Base-by-base conservation (phyloP, 2,888 invertebrate species). In the Hypena proboscidalis region DNA sequence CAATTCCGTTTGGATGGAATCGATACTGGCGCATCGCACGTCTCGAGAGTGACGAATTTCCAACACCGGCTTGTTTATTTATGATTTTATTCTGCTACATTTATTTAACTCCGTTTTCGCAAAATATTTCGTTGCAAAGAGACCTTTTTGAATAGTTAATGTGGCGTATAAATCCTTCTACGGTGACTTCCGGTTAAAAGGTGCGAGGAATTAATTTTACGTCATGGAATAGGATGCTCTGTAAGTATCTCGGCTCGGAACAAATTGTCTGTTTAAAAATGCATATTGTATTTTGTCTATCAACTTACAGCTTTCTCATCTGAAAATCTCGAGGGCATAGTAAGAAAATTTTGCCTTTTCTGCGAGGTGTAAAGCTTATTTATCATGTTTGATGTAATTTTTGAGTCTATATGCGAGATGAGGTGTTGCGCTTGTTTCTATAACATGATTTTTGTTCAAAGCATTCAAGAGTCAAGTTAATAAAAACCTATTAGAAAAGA, bases 101-200 rank as follows among this genome's bases (percentile, higher is more conserved):
- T 77, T 77, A 80, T 77, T 78, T 70, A 70, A 72, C 70, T 70
- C 72, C 66, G 73, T 70, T 69, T 74, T 67, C 75, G 75, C 78
- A 80, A 70, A 83, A 80, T 83, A 83, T 83, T 82, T 83, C 73
- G 79, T 78, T 73, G 74, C 72, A 69, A 58, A 64, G 74, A 72
- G 74, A 81, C 85, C 83, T 85, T 86, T 86, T 80, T 83, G 85
- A 86, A 86, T 87, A 85, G 80, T 80, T 80, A 88, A 87, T 85
- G 84, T 79, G 76, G 70, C 80, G 85, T 85, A 87, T 85, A 86
- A 86, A 87, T 85, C 84, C 79, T 70, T 67, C 72, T 76, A 70
- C 74, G 70, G 77, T 75, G 80, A 68, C 70, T 76, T 73, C 71
- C 67, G 58, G 74, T 79, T 83, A 81, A 86, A 85, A 86, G 84